A percentile compares a stretch with the other conserved stretches of the same genome.
Conservation (phyloP, 2,888 invertebrate species). For the Agrochola lota region DNA sequence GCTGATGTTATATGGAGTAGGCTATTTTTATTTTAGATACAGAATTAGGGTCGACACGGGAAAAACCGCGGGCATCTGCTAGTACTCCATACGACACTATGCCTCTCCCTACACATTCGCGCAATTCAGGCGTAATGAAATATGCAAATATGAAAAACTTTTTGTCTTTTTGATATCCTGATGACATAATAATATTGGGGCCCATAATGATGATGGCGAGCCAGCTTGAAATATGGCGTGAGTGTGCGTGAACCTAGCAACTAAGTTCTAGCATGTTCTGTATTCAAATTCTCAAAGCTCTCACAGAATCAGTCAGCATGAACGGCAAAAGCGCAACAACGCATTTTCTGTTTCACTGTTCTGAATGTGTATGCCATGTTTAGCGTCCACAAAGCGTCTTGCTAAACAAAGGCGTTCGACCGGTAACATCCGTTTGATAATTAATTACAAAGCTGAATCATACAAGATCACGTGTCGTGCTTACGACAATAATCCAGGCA, state of each 20-base stretch:
- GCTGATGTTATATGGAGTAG: too few species aligned
- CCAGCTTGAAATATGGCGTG: too few species aligned
- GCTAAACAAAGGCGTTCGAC: conserved; percentile 21
- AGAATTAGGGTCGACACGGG: too few species aligned
- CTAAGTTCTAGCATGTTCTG: background rate
- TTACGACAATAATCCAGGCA: background rate
- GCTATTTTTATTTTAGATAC: too few species aligned
- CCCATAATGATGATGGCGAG: background rate
- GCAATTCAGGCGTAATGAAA: background rate
- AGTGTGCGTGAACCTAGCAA: background rate
- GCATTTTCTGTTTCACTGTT: background rate
- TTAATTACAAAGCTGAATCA: conserved; percentile 31
- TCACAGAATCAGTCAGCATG: background rate
- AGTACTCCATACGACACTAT: background rate
- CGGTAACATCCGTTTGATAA: conserved; percentile 30
- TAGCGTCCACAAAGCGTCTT: background rate
- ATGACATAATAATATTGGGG: background rate
- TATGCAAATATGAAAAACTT: background rate
- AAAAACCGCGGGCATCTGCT: too few species aligned
- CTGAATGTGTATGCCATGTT: background rate
- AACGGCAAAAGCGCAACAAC: background rate
- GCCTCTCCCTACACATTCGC: background rate
- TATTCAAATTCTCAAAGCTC: background rate
- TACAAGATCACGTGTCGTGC: background rate
- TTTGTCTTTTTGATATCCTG: background rate